Evolutionary conservation across 2,113 vertebrate genomes (phyloP).

Genomic region (Rhinolophus ferrumequinum): DNA sequence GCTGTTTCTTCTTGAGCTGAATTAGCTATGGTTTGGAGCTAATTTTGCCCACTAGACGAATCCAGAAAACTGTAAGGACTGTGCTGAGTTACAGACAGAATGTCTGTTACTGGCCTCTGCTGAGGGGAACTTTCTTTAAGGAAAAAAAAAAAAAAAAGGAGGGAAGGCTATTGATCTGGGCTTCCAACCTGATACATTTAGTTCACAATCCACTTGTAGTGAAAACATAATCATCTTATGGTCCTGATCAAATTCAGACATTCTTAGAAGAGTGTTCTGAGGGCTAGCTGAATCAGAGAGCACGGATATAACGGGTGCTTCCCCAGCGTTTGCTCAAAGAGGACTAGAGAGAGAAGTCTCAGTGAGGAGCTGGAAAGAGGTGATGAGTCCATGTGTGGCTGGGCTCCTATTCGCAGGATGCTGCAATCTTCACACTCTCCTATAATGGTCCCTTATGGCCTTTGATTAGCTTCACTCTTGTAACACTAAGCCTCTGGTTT

Average conservation of each 20-base stretch:
- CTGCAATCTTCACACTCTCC: not conserved
- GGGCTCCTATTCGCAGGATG: slow-evolving; percentile 15
- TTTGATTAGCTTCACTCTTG: not conserved
- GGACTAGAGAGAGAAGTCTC: not conserved
- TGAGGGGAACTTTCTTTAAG: slow-evolving; percentile 44
- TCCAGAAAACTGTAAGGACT: not conserved
- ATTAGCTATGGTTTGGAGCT: not conserved
- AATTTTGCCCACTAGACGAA: slow-evolving; percentile 30
- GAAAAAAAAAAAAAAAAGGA: not conserved
- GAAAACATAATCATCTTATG: slow-evolving; percentile 73
- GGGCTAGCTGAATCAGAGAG: not conserved
- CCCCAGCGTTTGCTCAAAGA: not conserved
- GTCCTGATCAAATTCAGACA: slow-evolving; percentile 45
- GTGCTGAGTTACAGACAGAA: slow-evolving; percentile 16
- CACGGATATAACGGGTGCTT: not conserved
- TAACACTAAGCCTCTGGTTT: not conserved
- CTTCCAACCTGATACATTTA: slow-evolving; percentile 72
- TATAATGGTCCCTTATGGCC: not conserved
- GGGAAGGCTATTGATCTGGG: slow-evolving; percentile 45
- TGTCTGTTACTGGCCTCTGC: slow-evolving; percentile 18
- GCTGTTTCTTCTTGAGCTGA: slow-evolving; percentile 39
- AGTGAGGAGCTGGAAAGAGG: not conserved
- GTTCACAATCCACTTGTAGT: slow-evolving; percentile 71
- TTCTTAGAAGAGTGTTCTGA: slow-evolving; percentile 49
- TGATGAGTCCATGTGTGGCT: not conserved